A percentile compares a stretch with the other conserved stretches of the same genome.
Evolutionary conservation across 2,888 invertebrate genomes (phyloP).

Genomic region (Mycalesis mineus): DNA sequence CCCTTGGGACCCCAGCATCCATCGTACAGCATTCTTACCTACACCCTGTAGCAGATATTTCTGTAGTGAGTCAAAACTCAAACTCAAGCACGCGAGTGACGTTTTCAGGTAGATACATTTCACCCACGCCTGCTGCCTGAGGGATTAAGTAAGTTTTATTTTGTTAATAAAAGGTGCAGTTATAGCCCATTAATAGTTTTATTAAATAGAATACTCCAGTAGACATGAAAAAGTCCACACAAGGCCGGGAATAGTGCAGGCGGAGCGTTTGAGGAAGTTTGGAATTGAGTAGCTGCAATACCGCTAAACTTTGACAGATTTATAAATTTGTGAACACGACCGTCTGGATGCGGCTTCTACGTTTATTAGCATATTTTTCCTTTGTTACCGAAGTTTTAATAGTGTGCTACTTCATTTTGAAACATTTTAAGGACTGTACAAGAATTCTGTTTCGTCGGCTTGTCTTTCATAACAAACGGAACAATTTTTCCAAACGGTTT

Average conservation of each 20-base stretch:
- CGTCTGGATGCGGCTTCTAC: conserved; percentile 18
- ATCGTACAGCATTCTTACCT: no score
- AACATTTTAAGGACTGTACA: neutral
- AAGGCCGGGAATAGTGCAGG: conserved; percentile 5
- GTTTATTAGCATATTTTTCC: conserved; percentile 23
- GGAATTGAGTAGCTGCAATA: conserved; percentile 26
- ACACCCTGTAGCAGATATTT: no score
- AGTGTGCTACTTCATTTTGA: conserved; percentile 4
- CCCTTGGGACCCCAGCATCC: no score
- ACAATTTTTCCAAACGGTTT: no score
- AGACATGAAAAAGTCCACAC: neutral
- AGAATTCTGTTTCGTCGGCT: no score
- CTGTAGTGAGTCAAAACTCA: no score
- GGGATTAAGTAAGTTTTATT: no score
- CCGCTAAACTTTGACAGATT: conserved; percentile 31
- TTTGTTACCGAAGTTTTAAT: conserved; percentile 16
- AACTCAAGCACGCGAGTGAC: no score
- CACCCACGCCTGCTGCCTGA: no score
- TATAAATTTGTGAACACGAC: conserved; percentile 28
- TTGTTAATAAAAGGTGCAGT: neutral
- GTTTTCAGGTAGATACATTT: no score
- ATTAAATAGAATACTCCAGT: neutral
- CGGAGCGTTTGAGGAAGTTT: conserved; percentile 15
- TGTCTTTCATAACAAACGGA: no score
- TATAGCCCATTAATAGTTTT: no score